phyloP scores from a whole-genome alignment of 2,888 invertebrate genomes.

The Slavum lentiscoides region DNA sequence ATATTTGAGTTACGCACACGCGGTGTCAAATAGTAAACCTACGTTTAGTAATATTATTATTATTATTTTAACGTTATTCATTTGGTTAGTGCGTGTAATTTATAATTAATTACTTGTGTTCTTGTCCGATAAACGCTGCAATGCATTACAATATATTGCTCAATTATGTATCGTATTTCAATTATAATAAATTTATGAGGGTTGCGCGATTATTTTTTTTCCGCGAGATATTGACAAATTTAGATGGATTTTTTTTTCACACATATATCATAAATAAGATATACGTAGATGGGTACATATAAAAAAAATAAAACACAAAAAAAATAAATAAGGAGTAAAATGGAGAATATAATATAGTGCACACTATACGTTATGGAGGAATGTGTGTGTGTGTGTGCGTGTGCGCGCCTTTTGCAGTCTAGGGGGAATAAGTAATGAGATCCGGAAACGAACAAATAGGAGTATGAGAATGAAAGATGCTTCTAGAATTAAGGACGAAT shows the following conservation, averaged over 20 bases:
- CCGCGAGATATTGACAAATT: background rate
- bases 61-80: too few relatives aligned
- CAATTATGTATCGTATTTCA: too few relatives aligned
- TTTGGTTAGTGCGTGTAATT: too few relatives aligned
- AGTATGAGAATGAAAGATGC: conserved; percentile 21
- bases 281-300: background rate
- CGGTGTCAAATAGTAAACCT: too few relatives aligned
- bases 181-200: too few relatives aligned
- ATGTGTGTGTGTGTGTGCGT: conserved; percentile 7
- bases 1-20: too few relatives aligned
- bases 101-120: too few relatives aligned
- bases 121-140: too few relatives aligned
- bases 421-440: conserved; percentile 30
- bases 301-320: background rate
- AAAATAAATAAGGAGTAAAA: background rate
- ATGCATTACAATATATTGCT: too few relatives aligned
- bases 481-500: background rate
- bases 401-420: conserved; percentile 12
- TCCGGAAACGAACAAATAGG: conserved; percentile 7
- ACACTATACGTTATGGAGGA: background rate
- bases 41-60: too few relatives aligned
- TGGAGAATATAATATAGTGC: conserved; percentile 10
- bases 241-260: background rate
- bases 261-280: background rate
- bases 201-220: too few relatives aligned